Conservation (phyloP, 2,797 vertebrate species). For the Peromyscus nudipes region DNA sequence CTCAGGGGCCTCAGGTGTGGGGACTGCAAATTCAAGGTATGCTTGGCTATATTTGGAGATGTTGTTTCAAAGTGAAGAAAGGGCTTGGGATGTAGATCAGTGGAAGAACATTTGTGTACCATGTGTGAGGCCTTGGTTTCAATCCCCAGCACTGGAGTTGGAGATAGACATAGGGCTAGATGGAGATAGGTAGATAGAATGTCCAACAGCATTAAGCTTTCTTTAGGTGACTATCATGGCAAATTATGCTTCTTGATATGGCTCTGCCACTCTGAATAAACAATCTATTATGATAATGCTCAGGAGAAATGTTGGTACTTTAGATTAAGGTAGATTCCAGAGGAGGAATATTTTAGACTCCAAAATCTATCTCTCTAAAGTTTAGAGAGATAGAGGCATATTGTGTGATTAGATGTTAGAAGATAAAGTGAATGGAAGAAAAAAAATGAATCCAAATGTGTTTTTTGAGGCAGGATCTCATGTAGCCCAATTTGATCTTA, state of each 20-base stretch:
- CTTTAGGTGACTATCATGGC: not conserved
- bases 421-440: not conserved
- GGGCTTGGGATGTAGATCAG: not conserved
- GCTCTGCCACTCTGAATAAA: conserved; percentile 1
- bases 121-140: not conserved
- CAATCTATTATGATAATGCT: not conserved
- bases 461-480: not conserved
- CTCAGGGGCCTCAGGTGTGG: not conserved
- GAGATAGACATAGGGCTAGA: not conserved
- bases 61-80: not conserved
- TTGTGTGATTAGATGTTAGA: not conserved
- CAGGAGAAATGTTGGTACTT: conserved; percentile 9
- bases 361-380: not conserved
- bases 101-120: not conserved
- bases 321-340: not conserved
- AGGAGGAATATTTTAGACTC: not conserved
- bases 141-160: not conserved
- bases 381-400: conserved; percentile 19
- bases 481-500: not conserved
- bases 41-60: not conserved
- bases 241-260: conserved; percentile 21
- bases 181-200: not conserved
- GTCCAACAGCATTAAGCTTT: not conserved
- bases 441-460: not conserved
- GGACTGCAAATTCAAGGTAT: not conserved